Conservation (phyloP, 2,797 vertebrate species). For the Todus mexicanus region DNA sequence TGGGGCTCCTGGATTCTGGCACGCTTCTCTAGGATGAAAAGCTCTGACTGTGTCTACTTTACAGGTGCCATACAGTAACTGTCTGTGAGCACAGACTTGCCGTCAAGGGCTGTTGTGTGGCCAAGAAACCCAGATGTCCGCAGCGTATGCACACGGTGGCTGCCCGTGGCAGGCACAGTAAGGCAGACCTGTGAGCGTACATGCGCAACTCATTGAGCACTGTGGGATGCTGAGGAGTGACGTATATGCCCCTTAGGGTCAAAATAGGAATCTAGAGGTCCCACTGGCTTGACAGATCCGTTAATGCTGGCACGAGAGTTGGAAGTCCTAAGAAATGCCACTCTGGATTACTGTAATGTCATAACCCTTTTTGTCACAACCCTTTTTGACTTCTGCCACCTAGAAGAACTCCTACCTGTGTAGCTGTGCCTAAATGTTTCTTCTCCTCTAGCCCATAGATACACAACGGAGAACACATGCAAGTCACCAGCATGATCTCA, state of each 20-base stretch:
- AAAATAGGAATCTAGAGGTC: background rate
- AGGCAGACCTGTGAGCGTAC: background rate
- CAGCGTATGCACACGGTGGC: background rate
- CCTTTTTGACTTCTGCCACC: background rate
- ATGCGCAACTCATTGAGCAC: background rate
- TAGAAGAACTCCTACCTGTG: background rate
- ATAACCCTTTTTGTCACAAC: no score
- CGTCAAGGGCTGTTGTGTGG: background rate
- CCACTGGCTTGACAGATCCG: background rate
- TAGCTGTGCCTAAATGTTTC: background rate
- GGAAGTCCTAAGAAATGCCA: background rate
- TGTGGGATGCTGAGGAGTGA: background rate
- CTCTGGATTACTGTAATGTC: background rate
- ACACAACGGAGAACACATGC: background rate
- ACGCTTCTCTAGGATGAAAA: background rate
- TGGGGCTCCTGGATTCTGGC: background rate
- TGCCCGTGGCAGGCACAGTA: background rate
- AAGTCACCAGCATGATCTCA: fast-evolving
- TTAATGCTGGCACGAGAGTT: background rate
- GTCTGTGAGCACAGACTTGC: conserved; percentile 20
- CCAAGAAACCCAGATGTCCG: conserved; percentile 31
- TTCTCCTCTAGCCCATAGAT: no score
- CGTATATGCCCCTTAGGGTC: fast-evolving
- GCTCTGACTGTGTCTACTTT: background rate
- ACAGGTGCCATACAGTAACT: background rate